A percentile compares a stretch with the other conserved stretches of the same genome.
Conservation (phyloP, 2,797 vertebrate species). For the Peromyscus aztecus region DNA sequence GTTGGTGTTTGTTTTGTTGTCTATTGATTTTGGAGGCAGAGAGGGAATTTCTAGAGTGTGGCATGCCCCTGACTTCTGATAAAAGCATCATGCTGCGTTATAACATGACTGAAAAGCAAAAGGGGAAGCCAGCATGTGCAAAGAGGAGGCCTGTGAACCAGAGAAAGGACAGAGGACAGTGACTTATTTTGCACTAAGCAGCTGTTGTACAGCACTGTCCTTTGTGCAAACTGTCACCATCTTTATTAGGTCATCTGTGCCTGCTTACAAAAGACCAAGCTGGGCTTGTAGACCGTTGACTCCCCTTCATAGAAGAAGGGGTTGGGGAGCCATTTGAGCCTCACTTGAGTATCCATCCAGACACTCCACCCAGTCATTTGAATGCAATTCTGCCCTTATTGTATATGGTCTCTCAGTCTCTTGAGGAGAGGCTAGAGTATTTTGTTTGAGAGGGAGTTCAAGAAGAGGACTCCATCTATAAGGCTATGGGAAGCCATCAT, state of each 20-base stretch:
- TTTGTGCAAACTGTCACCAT: background rate
- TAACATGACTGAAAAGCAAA: background rate
- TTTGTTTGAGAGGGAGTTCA: background rate
- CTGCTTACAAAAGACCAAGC: background rate
- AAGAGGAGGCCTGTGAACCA: background rate
- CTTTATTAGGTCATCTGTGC: background rate
- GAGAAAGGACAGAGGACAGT: background rate
- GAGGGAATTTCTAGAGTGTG: background rate
- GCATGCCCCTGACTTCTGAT: background rate
- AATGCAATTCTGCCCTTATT: background rate
- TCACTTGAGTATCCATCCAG: background rate
- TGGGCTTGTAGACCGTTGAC: background rate
- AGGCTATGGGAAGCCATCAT: background rate
- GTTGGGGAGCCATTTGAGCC: too few relatives aligned
- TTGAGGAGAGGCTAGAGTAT: background rate
- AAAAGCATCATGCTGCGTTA: background rate
- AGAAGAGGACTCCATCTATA: background rate
- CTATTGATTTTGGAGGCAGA: background rate
- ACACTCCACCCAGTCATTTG: background rate
- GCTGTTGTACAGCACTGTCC: background rate
- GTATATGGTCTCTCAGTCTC: background rate
- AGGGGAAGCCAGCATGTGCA: too few relatives aligned
- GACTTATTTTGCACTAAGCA: background rate
- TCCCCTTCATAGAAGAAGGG: background rate
- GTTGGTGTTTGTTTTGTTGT: background rate